Evolutionary conservation across 2,113 vertebrate species (phyloP), one percentile per base, ranked within the genome.

Genomic region (Erpornis zantholeuca): DNA sequence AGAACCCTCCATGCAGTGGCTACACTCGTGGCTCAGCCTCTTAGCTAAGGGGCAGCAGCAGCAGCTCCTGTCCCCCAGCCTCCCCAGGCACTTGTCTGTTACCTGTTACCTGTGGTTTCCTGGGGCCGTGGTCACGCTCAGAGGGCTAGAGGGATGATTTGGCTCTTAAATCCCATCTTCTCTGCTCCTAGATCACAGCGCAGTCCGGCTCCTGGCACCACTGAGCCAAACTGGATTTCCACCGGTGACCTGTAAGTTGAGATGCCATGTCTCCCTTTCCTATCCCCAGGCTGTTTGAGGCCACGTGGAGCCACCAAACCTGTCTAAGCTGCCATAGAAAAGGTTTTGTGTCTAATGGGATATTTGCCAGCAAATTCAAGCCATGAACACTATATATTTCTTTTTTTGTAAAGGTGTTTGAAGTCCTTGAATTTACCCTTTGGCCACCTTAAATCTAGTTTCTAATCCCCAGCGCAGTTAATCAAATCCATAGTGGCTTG

Each of bases 391-490:
- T 71, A 9, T 68, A 23, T 84, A 53, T 72, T 90, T 88, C 88
- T 88, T 81, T 94, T 64, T 81, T 92, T 94, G 72, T 84, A 56
- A 88, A 91, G 60, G 47, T 81, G 71, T 92, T 96, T 81, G 92
- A 86, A 92, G 94, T 92, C 79, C 88, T 92, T 71, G 76, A 49
- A 88, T 92, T 96, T 94, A 88, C 88, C 94, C 96, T 94, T 88
- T 73, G 90, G 94, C 92, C 93, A 93, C 82, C 52, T 95, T 88
- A 81, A 90, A 60, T 92, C 71, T 75, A 45, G 47, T 78, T 88
- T 92, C 68, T 95, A 75, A 93, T 86, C 56, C 64, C 52, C 28
- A 31, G 68, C 2, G 0, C 71, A 78, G 75, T 95, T 91, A 94
- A 93, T 93, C 88, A 90, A 70, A 88, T 83, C 79, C 72, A 56